phyloP scores from a whole-genome alignment of 2,113 vertebrate genomes.

The Ceuthmochares aereus region DNA sequence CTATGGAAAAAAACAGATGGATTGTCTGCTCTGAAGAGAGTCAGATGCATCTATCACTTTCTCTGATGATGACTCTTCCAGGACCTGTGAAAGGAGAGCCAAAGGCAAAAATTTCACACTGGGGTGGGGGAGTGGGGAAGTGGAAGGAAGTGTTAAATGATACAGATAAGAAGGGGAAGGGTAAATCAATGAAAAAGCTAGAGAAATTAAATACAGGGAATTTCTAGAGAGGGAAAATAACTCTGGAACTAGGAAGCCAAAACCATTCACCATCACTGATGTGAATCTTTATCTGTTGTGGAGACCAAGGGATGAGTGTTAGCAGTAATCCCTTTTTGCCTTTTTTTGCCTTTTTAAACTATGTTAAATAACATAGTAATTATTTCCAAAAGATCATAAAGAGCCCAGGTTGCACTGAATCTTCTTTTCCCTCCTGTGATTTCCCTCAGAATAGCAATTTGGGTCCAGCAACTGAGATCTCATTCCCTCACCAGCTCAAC shows the following conservation, averaged over 20 bases:
- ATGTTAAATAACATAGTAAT: neutral
- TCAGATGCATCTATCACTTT: neutral
- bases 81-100: neutral
- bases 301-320: neutral
- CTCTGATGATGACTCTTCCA: neutral
- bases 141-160: neutral
- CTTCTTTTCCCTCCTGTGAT: neutral
- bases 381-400: neutral
- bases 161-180: neutral
- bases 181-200: neutral
- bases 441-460: neutral
- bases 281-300: neutral
- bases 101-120: neutral
- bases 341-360: too few species aligned
- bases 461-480: neutral
- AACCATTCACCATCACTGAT: neutral
- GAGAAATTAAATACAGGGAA: neutral
- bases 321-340: neutral
- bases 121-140: neutral
- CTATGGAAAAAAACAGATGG: neutral
- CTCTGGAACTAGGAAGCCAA: neutral
- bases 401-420: neutral
- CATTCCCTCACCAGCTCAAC: neutral
- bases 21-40: neutral
- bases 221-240: neutral